These are phyloP conservation scores for Drosophila pseudotakahashii DNA, from an alignment of 2,888 invertebrate species.

Conservation along the genomic window DNA sequence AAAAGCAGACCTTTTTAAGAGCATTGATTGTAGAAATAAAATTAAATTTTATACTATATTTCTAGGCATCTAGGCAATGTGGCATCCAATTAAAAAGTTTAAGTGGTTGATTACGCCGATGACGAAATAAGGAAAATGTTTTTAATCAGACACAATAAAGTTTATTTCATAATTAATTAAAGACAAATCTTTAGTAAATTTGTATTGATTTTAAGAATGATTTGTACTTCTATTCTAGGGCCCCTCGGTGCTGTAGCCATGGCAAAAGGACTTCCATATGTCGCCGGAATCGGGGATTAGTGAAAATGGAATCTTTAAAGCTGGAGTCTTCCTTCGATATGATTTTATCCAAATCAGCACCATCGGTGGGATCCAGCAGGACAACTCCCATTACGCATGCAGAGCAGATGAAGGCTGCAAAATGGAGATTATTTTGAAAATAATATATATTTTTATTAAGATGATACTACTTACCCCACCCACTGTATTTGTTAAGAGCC, in stretches of 20 bases:
- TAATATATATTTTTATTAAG: too few relatives aligned
- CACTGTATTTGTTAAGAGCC: slow-evolving; percentile 34
- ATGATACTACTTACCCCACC: slow-evolving; percentile 22
- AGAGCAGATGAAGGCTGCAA: slow-evolving; percentile 24
- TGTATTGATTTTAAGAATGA: too few relatives aligned
- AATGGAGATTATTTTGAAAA: neutral
- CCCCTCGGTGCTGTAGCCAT: slow-evolving; percentile 76
- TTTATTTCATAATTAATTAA: too few relatives aligned
- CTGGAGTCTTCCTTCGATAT: slow-evolving; percentile 47
- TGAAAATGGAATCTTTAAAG: slow-evolving; percentile 59
- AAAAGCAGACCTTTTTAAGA: too few relatives aligned
- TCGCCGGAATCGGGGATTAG: slow-evolving; percentile 70
- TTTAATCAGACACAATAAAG: too few relatives aligned
- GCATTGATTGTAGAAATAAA: too few relatives aligned
- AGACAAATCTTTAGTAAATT: too few relatives aligned
- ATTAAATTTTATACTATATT: too few relatives aligned
- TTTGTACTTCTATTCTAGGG: slow-evolving; percentile 43
- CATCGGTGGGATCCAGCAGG: slow-evolving; percentile 63
- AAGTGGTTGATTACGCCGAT: too few relatives aligned
- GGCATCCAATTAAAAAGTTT: too few relatives aligned
- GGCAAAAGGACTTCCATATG: slow-evolving; percentile 74
- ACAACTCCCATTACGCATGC: slow-evolving; percentile 43
- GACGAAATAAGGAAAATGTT: too few relatives aligned
- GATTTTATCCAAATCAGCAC: slow-evolving; percentile 65
- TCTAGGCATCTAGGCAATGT: too few relatives aligned